phyloP scores from a whole-genome alignment of 2,888 invertebrate species.

The Osmoderma eremita region DNA sequence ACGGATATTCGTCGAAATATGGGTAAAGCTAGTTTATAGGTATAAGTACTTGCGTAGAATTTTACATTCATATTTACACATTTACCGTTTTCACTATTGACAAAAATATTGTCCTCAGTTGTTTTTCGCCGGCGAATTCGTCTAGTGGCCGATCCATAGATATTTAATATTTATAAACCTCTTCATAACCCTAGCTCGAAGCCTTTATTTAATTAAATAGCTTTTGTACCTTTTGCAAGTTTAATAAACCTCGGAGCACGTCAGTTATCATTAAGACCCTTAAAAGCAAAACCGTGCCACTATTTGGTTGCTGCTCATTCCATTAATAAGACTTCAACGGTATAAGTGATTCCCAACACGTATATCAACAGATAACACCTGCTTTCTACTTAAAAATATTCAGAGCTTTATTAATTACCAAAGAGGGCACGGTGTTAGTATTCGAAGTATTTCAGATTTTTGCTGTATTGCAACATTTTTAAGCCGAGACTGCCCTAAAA shows the following conservation, averaged over 20 bases:
- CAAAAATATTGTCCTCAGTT: not conserved
- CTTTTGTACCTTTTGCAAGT: conserved; percentile 25
- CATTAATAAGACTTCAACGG: conserved; percentile 18
- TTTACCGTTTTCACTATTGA: not conserved
- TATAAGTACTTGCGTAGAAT: too few species aligned
- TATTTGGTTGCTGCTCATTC: not conserved
- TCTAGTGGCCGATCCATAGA: not conserved
- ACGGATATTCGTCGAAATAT: too few species aligned
- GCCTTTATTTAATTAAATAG: conserved; percentile 33
- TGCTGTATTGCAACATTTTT: too few species aligned
- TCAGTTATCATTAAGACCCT: conserved; percentile 25
- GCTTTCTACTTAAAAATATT: too few species aligned
- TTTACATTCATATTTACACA: too few species aligned
- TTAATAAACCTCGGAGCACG: conserved; percentile 15
- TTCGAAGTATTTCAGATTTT: too few species aligned
- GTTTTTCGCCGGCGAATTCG: not conserved
- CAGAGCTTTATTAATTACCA: too few species aligned
- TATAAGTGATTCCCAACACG: not conserved
- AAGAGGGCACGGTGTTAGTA: too few species aligned
- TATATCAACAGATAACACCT: too few species aligned
- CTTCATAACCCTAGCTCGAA: not conserved
- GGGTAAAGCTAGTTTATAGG: too few species aligned
- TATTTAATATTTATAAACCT: conserved; percentile 17
- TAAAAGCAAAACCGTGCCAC: conserved; percentile 35
- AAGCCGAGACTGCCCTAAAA: too few species aligned